Evolutionary conservation across 2,113 vertebrate species (phyloP).

Genomic region (Perca schrenkii): DNA sequence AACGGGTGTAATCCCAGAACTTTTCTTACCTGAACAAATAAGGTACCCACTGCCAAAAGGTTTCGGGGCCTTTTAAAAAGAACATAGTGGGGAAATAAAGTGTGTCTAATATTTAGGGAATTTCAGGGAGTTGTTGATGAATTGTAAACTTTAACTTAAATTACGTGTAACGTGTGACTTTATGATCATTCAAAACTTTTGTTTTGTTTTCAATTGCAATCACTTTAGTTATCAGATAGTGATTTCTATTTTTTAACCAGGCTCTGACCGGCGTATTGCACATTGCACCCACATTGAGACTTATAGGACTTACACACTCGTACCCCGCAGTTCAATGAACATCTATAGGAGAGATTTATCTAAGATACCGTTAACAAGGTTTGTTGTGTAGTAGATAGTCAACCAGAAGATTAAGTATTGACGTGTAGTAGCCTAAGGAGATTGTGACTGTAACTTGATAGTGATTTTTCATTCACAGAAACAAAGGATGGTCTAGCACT

Average conservation of each 20-base stretch:
- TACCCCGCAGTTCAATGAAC: constrained; percentile 7
- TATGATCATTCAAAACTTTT: background rate
- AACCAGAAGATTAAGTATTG: constrained; percentile 14
- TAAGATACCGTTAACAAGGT: constrained; percentile 1
- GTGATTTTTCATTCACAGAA: constrained; percentile 2
- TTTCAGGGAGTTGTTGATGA: background rate
- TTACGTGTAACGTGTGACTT: background rate
- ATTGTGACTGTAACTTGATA: background rate
- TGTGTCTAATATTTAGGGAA: background rate
- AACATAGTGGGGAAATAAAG: background rate
- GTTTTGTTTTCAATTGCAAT: background rate
- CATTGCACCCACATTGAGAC: background rate
- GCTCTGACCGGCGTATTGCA: background rate
- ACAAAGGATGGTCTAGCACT: background rate
- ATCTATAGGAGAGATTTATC: background rate
- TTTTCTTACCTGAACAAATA: constrained; percentile 23
- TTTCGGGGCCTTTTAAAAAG: background rate
- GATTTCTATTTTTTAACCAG: background rate
- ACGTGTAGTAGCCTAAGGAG: background rate
- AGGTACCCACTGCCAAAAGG: background rate
- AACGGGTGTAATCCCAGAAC: constrained; percentile 29
- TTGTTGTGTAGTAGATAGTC: background rate
- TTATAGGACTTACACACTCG: background rate
- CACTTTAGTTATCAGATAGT: background rate
- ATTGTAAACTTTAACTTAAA: background rate